Base-by-base conservation (phyloP, 2,113 vertebrate genomes). In the Macroglossus sobrinus region DNA sequence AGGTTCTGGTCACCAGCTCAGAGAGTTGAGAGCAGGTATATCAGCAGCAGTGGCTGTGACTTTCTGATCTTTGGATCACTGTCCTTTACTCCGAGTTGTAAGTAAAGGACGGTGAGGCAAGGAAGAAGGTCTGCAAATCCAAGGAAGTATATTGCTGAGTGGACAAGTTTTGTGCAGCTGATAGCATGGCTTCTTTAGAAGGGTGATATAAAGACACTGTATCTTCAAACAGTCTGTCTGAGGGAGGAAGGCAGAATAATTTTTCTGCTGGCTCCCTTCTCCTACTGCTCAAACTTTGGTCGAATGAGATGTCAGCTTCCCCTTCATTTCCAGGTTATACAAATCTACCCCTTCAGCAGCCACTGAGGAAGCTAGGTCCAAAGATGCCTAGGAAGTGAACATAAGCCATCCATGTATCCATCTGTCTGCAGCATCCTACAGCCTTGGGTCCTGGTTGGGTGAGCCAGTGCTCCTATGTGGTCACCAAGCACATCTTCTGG, bases 121-220 rank as follows among this genome's bases (percentile, higher is more conserved):
- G 18, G 19, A 16, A 35, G 33, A 30, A 8, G n/a, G 13, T 50
- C 64, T 72, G 21, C 13, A 50, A 22, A n/a, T 53, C 64, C 10
- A 26, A 35, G 71, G 38, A 12, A 40, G 19, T 16, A 8, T 28
- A 19, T 22, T 3, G 6, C n/a, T 63, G 4, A 8, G 16, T 1
- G 12, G 50, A 19, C 21, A n/a, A 5, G 9, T 69, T 30, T n/a
- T 16, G n/a, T 26, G 28, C 5, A 2, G 33, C 40, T 76, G 28
- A 19, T 9, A 19, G 14, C 6, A 15, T 16, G 53, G n/a, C 35
- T 69, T 55, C 7, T 18, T 18, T 33, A 79, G 71, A 66, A 30
- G 22, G 38, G 38, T 10, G 3, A 4, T 12, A 0, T 18, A 55
- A 33, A 40, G 40, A 5, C 22, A 16, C 5, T 53, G 2, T 15